These are phyloP conservation scores for Campoplex nolae DNA, from an alignment of 2,888 invertebrate genomes.

Conservation along the genomic window DNA sequence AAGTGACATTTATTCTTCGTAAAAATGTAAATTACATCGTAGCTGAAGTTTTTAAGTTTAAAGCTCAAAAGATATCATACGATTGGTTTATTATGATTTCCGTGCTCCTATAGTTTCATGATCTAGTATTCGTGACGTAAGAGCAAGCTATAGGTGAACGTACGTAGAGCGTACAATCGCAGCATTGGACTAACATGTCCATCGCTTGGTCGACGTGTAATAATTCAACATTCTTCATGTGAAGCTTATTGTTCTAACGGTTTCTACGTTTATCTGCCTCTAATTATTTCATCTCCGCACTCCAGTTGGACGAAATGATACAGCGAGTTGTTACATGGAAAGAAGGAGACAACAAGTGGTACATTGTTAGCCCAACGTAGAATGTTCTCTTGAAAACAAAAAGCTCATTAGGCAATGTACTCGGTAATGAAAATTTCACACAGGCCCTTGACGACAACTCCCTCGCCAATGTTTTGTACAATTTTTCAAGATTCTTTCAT, in stretches of 20 bases:
- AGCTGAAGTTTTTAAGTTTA: background rate
- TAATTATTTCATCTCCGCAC: background rate
- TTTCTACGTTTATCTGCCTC: conserved; percentile 17
- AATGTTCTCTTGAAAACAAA: conserved; percentile 8
- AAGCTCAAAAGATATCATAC: background rate
- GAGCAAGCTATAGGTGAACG: background rate
- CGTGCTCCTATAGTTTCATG: too few species aligned
- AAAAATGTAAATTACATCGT: background rate
- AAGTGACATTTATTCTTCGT: background rate
- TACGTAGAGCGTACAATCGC: background rate
- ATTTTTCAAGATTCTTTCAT: conserved; percentile 24
- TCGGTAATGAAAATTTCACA: conserved; percentile 4
- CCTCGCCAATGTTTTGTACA: conserved; percentile 16
- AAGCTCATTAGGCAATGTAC: conserved; percentile 26
- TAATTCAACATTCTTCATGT: conserved; percentile 27
- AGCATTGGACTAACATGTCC: background rate
- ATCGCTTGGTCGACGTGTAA: conserved; percentile 21
- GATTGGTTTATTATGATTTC: background rate
- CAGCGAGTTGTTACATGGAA: conserved; percentile 1
- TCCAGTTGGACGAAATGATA: background rate
- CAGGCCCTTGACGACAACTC: background rate
- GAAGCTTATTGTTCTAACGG: conserved; percentile 32
- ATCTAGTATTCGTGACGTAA: conserved; percentile 2
- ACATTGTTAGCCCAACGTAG: conserved; percentile 5
- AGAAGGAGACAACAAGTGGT: conserved; percentile 6